Evolutionary conservation across 2,113 vertebrate species (phyloP).

Genomic region (Urocynchramus pylzowi): DNA sequence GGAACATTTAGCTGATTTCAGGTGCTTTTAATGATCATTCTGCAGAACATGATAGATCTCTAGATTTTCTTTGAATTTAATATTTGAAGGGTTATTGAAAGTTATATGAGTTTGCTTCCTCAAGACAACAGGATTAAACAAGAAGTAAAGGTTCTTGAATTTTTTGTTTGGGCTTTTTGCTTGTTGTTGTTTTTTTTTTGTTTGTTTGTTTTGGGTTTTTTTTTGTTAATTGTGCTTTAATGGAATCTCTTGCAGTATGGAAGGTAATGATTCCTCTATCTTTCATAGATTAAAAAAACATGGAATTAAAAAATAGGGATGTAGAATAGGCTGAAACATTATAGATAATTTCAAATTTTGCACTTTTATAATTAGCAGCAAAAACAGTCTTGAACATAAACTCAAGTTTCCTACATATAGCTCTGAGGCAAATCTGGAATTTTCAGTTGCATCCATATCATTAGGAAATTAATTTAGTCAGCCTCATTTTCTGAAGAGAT

Average conservation of each 20-base stretch:
- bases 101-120: background rate
- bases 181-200: too few relatives aligned
- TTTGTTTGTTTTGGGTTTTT: too few relatives aligned
- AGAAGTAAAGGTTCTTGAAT: background rate
- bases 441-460: background rate
- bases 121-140: background rate
- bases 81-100: background rate
- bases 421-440: background rate
- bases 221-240: background rate
- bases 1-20: background rate
- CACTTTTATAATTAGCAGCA: background rate
- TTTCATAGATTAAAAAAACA: background rate
- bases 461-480: background rate
- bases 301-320: background rate
- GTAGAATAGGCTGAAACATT: background rate
- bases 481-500: background rate
- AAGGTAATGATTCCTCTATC: background rate
- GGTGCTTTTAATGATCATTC: background rate
- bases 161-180: background rate
- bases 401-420: background rate
- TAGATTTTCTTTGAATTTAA: background rate
- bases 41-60: background rate
- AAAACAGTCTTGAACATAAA: background rate
- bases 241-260: background rate
- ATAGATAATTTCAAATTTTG: background rate